Base-by-base conservation (phyloP, 2,113 vertebrate species). In the Pluvialis apricaria region DNA sequence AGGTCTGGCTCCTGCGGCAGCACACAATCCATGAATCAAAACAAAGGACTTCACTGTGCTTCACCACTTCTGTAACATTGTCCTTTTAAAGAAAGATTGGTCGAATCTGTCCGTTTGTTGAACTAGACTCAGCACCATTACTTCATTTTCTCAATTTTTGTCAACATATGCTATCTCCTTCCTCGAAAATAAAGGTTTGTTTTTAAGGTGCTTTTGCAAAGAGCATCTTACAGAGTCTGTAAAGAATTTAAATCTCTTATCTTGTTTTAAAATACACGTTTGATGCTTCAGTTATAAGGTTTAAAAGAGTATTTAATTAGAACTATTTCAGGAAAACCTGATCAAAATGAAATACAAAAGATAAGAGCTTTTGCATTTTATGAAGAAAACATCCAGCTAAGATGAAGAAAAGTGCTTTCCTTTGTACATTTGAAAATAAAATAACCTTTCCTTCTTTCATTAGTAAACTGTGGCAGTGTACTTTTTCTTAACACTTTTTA, bases 391-490 rank as follows among this genome's bases (percentile, higher is more conserved):
- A 26, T 54, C 31, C 75, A 49, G 58, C 73, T 62, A 71, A 76
- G 66, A 79, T 88, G 94, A 88, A 88, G 54, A 81, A 76, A 69
- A 93, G 69, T 36, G 47, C 47, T 86, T 95, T 82, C 40, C 45
- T 96, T 87, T 96, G 58, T 83, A 60, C 75, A 62, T 72, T 70
- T 84, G 75, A 85, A 88, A 97, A 93, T 82, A 96, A 96, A 97
- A 92, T 90, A 95, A 94, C 94, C 92, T 97, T 96, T 96, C 91
- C 65, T 85, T 88, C 68, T 93, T 92, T 87, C 96, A 95, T 96
- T 96, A 95, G 91, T 89, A 94, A 92, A 92, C 88, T 83, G 87
- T 31, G 16, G 70, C 58, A 87, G 54, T 51, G 11, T 38, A 73
- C 78, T 86, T 95, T 86, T 86, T 51, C 94, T 93, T 93, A 95